These are phyloP conservation scores for Lanius collurio DNA, from an alignment of 2,113 vertebrate genomes.

Conservation along the genomic window DNA sequence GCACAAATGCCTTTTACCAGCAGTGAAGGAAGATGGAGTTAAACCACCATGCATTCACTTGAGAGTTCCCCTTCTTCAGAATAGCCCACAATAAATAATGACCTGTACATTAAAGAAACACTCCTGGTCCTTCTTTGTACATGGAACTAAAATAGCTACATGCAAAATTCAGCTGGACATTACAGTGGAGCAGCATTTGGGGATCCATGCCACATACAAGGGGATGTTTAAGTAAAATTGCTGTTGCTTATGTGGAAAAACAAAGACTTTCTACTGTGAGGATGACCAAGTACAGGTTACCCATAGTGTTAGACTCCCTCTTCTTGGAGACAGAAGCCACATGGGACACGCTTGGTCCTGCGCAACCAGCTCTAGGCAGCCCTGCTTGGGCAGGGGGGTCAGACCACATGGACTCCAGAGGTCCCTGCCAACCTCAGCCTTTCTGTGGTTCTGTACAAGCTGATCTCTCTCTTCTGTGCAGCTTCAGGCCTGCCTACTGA, in stretches of 20 bases:
- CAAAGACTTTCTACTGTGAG: background rate
- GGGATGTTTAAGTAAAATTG: background rate
- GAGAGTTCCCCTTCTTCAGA: background rate
- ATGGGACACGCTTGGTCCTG: background rate
- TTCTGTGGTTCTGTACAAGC: background rate
- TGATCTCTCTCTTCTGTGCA: background rate
- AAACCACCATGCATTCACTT: background rate
- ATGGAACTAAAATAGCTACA: background rate
- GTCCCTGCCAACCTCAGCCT: background rate
- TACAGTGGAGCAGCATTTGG: background rate
- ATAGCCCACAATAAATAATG: background rate
- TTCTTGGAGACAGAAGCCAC: background rate
- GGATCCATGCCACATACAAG: background rate
- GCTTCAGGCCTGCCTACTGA: background rate
- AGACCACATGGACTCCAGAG: background rate
- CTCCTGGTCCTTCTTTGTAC: background rate
- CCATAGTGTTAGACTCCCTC: background rate
- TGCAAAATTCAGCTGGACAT: background rate
- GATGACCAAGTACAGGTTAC: background rate
- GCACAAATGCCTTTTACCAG: background rate
- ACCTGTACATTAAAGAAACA: background rate
- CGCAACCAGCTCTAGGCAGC: background rate
- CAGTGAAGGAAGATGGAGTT: background rate
- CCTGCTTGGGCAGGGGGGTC: background rate
- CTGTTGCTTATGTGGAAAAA: background rate